These are phyloP conservation scores for Sebastes vulpes DNA, from an alignment of 2,797 vertebrate species.

Conservation along the genomic window DNA sequence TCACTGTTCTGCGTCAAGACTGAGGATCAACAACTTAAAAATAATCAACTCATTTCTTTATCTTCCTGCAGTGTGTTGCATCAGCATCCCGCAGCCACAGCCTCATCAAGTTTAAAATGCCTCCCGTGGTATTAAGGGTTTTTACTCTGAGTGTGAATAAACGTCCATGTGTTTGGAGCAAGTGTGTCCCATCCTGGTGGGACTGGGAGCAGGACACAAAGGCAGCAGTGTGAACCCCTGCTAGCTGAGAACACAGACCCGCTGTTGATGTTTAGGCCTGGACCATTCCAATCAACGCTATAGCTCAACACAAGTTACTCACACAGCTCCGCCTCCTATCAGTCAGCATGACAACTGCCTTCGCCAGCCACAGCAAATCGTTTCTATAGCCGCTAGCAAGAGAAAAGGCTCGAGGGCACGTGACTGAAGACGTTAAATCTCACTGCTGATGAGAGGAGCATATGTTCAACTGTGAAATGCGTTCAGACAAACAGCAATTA, in stretches of 20 bases:
- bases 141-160: constrained; percentile 36
- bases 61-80: constrained; percentile 13
- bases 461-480: background rate
- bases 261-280: constrained; percentile 69
- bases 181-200: constrained; percentile 59
- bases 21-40: constrained; percentile 16
- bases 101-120: constrained; percentile 2
- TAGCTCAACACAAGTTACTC: constrained; percentile 35
- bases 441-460: constrained; percentile 10
- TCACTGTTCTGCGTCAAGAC: background rate
- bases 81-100: background rate
- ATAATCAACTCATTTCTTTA: constrained; percentile 6
- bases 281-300: constrained; percentile 33
- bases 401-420: constrained; percentile 1
- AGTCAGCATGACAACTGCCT: constrained; percentile 47
- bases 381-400: background rate
- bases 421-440: background rate
- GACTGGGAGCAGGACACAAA: constrained; percentile 68
- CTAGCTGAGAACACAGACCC: constrained; percentile 68
- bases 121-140: background rate
- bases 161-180: constrained; percentile 60
- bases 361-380: background rate
- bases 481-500: background rate
- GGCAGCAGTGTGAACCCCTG: constrained; percentile 69
- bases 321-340: constrained; percentile 33